These are phyloP conservation scores for Ericerus pela DNA, from an alignment of 1,140 invertebrate genomes.

Conservation along the genomic window DNA sequence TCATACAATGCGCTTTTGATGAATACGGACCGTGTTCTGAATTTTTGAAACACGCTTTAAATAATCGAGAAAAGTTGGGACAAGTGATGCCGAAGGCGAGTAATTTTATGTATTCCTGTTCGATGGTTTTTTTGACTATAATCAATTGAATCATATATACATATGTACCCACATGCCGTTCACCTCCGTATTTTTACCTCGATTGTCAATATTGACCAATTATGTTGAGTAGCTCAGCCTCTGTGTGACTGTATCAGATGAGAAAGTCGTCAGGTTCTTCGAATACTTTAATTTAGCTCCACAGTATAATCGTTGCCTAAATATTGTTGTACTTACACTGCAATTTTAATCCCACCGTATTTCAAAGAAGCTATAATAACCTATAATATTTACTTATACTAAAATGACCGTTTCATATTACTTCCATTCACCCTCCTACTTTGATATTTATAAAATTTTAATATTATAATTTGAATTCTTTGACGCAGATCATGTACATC, in stretches of 20 bases:
- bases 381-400: not conserved
- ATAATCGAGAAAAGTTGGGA: not conserved
- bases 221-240: no score
- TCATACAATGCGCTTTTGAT: not conserved
- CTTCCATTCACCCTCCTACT: not conserved
- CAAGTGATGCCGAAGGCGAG: no score
- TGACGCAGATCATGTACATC: constrained; percentile 37
- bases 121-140: no score
- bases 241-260: no score
- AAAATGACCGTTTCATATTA: not conserved
- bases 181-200: no score
- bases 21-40: not conserved
- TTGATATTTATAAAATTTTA: constrained; percentile 33
- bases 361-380: not conserved
- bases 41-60: not conserved
- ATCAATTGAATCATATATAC: no score
- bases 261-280: no score
- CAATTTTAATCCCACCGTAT: not conserved
- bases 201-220: no score
- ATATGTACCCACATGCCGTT: no score
- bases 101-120: no score
- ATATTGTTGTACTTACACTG: not conserved
- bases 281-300: not conserved
- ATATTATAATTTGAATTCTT: constrained; percentile 35
- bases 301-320: not conserved